Evolutionary conservation across 2,797 vertebrate species (phyloP), one percentile per base, ranked within the genome.

Genomic region (Sebastes taczanowskii): DNA sequence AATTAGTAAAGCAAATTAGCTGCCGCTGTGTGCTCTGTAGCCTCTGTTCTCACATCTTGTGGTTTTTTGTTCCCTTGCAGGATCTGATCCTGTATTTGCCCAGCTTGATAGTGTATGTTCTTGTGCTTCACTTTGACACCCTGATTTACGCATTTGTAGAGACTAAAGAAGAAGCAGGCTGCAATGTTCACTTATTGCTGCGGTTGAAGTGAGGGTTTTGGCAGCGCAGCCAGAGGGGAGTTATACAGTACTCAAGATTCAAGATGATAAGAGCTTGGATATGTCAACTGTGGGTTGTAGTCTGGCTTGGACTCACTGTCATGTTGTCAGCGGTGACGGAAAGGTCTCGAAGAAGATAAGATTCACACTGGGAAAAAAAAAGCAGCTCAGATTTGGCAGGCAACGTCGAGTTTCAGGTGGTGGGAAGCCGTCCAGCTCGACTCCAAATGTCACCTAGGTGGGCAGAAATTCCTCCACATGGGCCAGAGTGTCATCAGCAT

Each of bases 251-350:
- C 35, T 80, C 18, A 11, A 62, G 74, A 66, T 68, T 20, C 11
- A 63, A 79, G 14, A 80, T 63, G 74, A 75, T 80, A 72, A 68
- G 52, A 74, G 34, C 55, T 56, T 72, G 56, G 70, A 81, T 63
- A 74, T 78, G 63, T 80, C 80, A 76, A 63, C 74, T 63, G 58
- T 81, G 69, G 66, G 64, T 74, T 85, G 85, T 72, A 81, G 68
- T 64, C 68, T 69, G 59, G 60, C 67, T 59, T 46, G 73, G 68
- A 58, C 53, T 77, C 55, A 23, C 55, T 81, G 76, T 80, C 81
- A 68, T 77, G 62, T 78, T 90, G 80, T 87, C 75, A 78, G 58
- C 3, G 4, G 56, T 72, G 84, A 88, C 74, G 65, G 74, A 85
- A 81, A 80, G 64, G 71, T 74, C 62, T 78, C 69, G 55, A 74